These are phyloP conservation scores for Oligia fasciuncula DNA, from an alignment of 2,888 invertebrate species.

Conservation along the genomic window DNA sequence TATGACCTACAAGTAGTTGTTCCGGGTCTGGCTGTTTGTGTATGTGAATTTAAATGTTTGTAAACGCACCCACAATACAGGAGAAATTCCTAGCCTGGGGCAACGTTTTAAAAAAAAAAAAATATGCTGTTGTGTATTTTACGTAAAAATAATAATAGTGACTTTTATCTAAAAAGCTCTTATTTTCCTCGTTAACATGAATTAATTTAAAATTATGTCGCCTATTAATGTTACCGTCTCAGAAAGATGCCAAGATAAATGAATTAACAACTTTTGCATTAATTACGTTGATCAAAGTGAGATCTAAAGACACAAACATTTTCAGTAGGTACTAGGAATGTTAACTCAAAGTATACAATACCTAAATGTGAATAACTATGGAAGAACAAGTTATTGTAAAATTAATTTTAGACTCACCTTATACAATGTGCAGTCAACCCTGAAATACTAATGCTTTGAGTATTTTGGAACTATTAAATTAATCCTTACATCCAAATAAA, in stretches of 20 bases:
- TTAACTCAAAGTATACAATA: neutral
- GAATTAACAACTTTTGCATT: conserved; percentile 33
- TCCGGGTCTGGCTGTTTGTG: too few relatives aligned
- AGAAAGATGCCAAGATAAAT: conserved; percentile 22
- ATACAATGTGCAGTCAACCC: neutral
- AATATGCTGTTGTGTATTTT: neutral
- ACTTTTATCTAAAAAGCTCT: neutral
- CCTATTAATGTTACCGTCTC: conserved; percentile 29
- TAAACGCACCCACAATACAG: too few relatives aligned
- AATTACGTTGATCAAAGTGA: conserved; percentile 43
- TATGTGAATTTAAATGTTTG: too few relatives aligned
- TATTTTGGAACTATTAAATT: neutral
- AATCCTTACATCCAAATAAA: neutral
- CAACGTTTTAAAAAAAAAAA: too few relatives aligned
- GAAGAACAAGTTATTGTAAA: neutral
- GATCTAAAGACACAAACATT: conserved; percentile 17
- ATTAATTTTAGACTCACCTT: neutral
- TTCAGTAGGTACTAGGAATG: neutral
- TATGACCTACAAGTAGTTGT: too few relatives aligned
- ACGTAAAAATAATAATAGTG: neutral
- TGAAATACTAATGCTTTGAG: neutral
- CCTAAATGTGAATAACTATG: neutral
- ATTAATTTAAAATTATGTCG: conserved; percentile 30
- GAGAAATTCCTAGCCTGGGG: too few relatives aligned
- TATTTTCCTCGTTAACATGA: conserved; percentile 14